Percentiles rank a stretch among this genome's conserved stretches.
Evolutionary conservation across 2,113 vertebrate genomes (phyloP).

Genomic region (Camelus bactrianus): DNA sequence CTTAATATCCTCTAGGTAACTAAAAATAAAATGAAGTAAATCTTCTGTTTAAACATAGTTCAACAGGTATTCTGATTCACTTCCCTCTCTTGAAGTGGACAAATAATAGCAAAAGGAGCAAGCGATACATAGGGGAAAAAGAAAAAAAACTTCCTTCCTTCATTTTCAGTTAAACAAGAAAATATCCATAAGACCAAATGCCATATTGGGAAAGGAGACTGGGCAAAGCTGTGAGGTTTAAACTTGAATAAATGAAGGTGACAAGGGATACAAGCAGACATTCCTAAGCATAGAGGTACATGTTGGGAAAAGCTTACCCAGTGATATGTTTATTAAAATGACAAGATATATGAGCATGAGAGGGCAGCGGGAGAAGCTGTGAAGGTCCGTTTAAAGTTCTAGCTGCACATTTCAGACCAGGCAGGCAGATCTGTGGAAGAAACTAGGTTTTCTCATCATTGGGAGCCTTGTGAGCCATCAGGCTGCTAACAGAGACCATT

Average conservation of each 20-base stretch:
- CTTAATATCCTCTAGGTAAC: background rate
- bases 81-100: background rate
- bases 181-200: background rate
- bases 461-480: accelerated
- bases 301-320: background rate
- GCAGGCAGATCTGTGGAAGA: background rate
- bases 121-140: background rate
- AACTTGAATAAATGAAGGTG: background rate
- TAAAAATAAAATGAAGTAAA: background rate
- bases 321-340: background rate
- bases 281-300: background rate
- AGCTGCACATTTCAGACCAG: background rate
- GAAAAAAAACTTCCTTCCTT: background rate
- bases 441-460: background rate
- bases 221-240: background rate
- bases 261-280: background rate
- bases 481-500: background rate
- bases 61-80: background rate
- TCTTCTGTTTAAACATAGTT: background rate
- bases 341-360: background rate
- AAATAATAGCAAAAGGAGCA: background rate
- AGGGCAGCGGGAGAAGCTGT: background rate
- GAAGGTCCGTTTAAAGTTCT: background rate
- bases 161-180: background rate
- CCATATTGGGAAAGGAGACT: background rate